Evolutionary conservation across 2,888 invertebrate species (phyloP), one percentile per base, ranked within the genome.

Genomic region (Noctua comes): DNA sequence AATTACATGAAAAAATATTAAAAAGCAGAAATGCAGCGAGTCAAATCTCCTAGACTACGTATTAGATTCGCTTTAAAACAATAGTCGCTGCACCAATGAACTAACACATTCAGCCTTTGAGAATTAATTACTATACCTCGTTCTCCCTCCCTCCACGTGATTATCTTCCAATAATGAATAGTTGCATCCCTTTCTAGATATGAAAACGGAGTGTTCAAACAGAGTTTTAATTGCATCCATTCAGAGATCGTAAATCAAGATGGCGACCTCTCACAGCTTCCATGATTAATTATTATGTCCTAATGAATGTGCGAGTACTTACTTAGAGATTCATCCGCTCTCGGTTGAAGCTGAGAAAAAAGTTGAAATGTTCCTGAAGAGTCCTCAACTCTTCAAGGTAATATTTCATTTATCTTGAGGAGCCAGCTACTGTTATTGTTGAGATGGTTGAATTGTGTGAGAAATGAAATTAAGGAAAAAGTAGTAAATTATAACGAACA

Each of bases 141-240:
- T 0, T 85, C 77, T 54, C 70, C 31, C 36, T 71, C 62, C 6
- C 16, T 36, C 59, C 7, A 75, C 27, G 16, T 40, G 46, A 69
- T 66, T 59, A 40, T 70, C 10, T 57, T 51, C 21, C 46, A 62
- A 48, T 43, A n/a, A 54, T 72, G 8, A 73, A 62, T 64, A 57
- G 48, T 43, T 70, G 64, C 21, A 69, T 84, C 71, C 43, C 62
- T 66, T 27, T 81, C 59, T 64, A 48, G 59, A 68, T 65, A 71
- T 59, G 57, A 59, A 71, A 81, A 62, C 31, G 40, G 59, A 46
- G 18, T 72, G 51, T 64, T 75, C 62, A 57, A 69, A 82, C 70
- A 68, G 59, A 80, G 57, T 83, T 86, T 86, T 86, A 83, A 84
- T 84, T 86, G 51, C 72, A 16, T 84, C 66, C 76, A 79, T 84